phyloP scores from a whole-genome alignment of 2,888 invertebrate genomes.

The Nezara viridula region DNA sequence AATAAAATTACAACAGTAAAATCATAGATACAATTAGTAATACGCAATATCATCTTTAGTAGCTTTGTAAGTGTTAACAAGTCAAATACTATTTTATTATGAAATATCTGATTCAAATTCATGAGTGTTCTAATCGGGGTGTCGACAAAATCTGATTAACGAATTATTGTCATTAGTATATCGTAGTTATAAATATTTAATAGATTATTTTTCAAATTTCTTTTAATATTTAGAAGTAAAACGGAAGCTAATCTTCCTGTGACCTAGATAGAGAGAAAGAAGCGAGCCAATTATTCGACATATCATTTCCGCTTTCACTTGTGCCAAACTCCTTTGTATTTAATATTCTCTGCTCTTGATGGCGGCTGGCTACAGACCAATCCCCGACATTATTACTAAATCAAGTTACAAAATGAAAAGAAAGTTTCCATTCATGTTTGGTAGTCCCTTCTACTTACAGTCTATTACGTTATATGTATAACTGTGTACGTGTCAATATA shows the following conservation, averaged over 20 bases:
- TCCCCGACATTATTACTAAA: background rate
- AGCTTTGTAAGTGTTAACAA: no score
- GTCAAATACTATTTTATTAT: no score
- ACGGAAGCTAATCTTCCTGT: background rate
- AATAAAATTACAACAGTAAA: no score
- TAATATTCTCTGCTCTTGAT: background rate
- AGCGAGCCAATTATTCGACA: background rate
- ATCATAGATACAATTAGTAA: no score
- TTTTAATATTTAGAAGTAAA: no score
- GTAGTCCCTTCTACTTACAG: background rate
- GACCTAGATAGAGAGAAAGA: background rate
- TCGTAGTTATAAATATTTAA: no score
- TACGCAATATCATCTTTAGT: no score
- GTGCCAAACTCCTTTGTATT: background rate
- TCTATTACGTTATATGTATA: background rate
- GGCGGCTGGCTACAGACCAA: background rate
- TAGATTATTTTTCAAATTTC: no score
- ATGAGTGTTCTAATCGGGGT: no score
- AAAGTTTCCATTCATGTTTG: background rate
- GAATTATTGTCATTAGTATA: no score
- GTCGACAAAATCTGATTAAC: no score
- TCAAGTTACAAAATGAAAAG: conserved; percentile 35
- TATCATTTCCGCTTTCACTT: conserved; percentile 28
- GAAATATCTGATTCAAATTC: no score
- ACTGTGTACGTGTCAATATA: background rate